Evolutionary conservation across 2,797 vertebrate genomes (phyloP).

Genomic region (Crenuchus spilurus): DNA sequence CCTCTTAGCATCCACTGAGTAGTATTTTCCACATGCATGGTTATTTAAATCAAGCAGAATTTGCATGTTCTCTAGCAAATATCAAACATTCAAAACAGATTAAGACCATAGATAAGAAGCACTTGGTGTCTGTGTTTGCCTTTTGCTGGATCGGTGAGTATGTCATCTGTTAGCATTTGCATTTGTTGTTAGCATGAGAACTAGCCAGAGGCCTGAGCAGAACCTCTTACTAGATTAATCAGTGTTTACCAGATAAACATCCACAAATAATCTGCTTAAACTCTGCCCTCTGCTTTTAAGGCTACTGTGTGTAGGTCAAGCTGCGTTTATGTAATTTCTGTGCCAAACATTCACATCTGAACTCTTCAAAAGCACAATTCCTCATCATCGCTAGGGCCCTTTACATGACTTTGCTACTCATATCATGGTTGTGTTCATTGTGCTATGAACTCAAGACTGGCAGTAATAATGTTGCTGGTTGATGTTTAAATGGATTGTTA

Average conservation of each 20-base stretch:
- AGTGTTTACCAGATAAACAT: slow-evolving; percentile 2
- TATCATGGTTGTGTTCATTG: slow-evolving; percentile 37
- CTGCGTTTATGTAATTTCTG: slow-evolving; percentile 7
- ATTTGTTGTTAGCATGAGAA: not conserved
- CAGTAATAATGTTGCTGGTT: slow-evolving; percentile 29
- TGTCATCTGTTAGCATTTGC: not conserved
- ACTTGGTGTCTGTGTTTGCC: too few species aligned
- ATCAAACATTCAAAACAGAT: too few species aligned
- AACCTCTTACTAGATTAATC: slow-evolving; percentile 9
- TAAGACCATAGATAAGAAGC: too few species aligned
- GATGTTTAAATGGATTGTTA: slow-evolving; percentile 47
- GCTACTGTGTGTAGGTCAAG: not conserved
- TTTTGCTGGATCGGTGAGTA: not conserved
- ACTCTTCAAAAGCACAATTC: slow-evolving; percentile 4
- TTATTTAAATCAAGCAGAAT: too few species aligned
- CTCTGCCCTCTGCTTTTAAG: not conserved
- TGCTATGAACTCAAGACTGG: slow-evolving; percentile 16
- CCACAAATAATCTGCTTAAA: not conserved
- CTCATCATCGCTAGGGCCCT: not conserved
- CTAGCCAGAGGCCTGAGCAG: not conserved
- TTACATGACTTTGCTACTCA: slow-evolving; percentile 17
- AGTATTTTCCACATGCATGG: too few species aligned
- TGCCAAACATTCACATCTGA: not conserved
- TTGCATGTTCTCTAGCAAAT: not conserved
- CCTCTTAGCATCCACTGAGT: too few species aligned